A percentile compares a stretch with the other conserved stretches of the same genome.
phyloP scores from a whole-genome alignment of 2,113 vertebrate species.

The Macaca nemestrina region DNA sequence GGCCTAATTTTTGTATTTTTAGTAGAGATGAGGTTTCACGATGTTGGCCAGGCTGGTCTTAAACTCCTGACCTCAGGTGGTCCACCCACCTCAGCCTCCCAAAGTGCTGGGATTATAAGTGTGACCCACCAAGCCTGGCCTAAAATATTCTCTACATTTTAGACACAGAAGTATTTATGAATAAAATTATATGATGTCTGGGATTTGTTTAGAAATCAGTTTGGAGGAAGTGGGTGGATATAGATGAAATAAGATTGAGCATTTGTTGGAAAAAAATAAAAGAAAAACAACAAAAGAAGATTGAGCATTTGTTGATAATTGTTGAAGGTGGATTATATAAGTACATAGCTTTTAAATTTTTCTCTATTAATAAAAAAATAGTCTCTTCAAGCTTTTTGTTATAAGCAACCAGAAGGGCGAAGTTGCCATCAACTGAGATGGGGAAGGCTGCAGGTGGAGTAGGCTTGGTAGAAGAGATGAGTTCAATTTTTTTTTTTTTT shows the following conservation, averaged over 20 bases:
- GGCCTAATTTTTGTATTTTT: too few relatives aligned
- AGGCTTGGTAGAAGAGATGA: neutral
- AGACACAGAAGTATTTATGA: neutral
- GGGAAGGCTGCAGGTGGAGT: neutral
- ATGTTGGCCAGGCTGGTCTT: too few relatives aligned
- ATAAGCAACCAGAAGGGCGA: neutral
- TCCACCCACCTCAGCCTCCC: too few relatives aligned
- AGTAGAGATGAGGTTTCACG: too few relatives aligned
- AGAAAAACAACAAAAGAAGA: too few relatives aligned
- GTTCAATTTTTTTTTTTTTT: neutral
- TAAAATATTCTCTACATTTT: neutral
- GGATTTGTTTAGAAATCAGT: slow-evolving; percentile 21
- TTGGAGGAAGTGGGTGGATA: neutral
- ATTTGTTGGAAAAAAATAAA: neutral
- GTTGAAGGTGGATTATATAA: neutral
- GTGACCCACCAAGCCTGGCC: too few relatives aligned
- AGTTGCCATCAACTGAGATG: neutral
- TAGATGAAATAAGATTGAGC: neutral
- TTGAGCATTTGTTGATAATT: neutral
- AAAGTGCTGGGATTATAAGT: too few relatives aligned
- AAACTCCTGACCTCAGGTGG: too few relatives aligned
- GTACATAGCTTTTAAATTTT: neutral
- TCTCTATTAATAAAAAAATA: neutral
- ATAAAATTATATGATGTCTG: neutral
- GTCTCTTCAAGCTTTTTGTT: neutral